Base-by-base conservation (phyloP, 1,140 invertebrate species). In the Caenorhabditis brenneri region DNA sequence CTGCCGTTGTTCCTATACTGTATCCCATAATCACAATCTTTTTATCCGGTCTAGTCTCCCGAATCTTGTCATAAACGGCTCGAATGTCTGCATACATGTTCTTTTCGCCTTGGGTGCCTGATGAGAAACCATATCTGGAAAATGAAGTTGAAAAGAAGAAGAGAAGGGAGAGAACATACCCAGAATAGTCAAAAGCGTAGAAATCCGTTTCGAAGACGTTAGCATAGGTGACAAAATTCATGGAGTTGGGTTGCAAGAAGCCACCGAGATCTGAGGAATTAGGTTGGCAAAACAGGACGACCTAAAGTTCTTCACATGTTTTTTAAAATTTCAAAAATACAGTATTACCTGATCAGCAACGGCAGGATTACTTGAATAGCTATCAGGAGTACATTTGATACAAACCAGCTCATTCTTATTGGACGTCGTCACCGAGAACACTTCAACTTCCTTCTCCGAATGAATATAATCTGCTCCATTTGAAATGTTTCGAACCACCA, bases 141-240 rank as follows among this genome's bases (percentile, higher is more conserved):
- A 39, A 4, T 10, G n/a, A n/a, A n/a, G n/a, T 15, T 46, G 1
- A 22, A 46, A 42, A 42, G 5, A 42, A 5, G 39, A 12, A 42
- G 12, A 42, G 39, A 5, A n/a, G n/a, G n/a, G 5, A 42, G 39
- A 42, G 12, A 6, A 42, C 39, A 42, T 31, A 81, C 42, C 84
- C 84, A n/a, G 82, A 85, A 55, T 85, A 85, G 69, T 85, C 84
- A 48, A 53, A 85, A n/a, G 65, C 53, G 33, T 83, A 82, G 27
- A 85, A 42, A 33, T 86, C 82, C 4, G 46, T 49, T n/a, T 79
- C 42, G 49, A 80, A 69, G 27, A 53, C 49, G 24, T 81, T 51
- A 19, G 82, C 79, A 46, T 87, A 48, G 9, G 33, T 27, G 33
- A 58, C 31, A 12, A 84, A 39, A 36, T 55, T 69, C 39, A 65